A percentile compares a stretch with the other conserved stretches of the same genome.
Evolutionary conservation across 2,888 invertebrate species (phyloP).

Genomic region (Temnothorax rugatulus): DNA sequence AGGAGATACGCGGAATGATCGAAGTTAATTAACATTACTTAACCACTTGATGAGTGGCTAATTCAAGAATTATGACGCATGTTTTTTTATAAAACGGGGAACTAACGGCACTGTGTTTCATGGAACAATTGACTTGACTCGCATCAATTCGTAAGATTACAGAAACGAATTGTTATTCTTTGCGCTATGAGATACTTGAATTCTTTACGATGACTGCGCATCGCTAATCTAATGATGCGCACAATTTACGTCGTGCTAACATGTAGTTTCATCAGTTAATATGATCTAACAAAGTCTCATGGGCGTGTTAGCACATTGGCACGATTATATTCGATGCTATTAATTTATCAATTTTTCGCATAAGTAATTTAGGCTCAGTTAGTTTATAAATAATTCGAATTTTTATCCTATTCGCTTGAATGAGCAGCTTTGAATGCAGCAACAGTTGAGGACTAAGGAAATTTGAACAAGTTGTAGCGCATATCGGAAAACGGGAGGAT

Average conservation of each 20-base stretch:
- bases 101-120: constrained; percentile 73
- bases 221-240: constrained; percentile 11
- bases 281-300: background rate
- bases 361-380: background rate
- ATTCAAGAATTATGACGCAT: constrained; percentile 58
- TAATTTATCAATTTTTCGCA: background rate
- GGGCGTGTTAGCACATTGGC: constrained; percentile 9
- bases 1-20: background rate
- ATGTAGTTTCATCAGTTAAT: constrained; percentile 19
- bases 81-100: constrained; percentile 35
- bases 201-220: background rate
- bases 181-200: background rate
- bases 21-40: constrained; percentile 11
- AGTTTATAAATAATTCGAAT: background rate
- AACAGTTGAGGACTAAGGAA: background rate
- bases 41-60: constrained; percentile 5
- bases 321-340: constrained; percentile 22
- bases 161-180: constrained; percentile 1
- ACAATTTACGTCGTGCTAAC: constrained; percentile 33
- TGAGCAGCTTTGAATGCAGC: constrained; percentile 19
- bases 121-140: constrained; percentile 18
- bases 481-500: background rate
- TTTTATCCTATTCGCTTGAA: constrained; percentile 21
- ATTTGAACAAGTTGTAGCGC: background rate
- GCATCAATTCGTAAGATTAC: constrained; percentile 12